Evolutionary conservation across 2,797 vertebrate species (phyloP), one percentile per base, ranked within the genome.

Genomic region (Danio tinwini): DNA sequence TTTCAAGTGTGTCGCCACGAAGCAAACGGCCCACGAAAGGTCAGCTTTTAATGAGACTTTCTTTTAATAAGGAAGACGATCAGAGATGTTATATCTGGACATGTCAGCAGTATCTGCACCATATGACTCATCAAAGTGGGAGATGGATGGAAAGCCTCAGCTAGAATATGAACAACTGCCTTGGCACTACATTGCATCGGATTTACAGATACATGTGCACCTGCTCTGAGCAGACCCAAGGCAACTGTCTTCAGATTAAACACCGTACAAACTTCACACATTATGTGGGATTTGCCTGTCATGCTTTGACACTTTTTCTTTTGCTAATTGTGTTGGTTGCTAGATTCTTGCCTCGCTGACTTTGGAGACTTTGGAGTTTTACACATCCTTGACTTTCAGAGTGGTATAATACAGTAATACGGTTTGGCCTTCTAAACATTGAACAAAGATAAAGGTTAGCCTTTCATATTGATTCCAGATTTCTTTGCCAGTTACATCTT

Each of bases 141-240:
- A 45, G 53, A 45, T 47, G 14, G 16, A 62, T 39, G 55, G 49
- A 68, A 14, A 45, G 29, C n/a, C 39, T 68, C 44, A 2, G 16
- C 3, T 49, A 21, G 64, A 78, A 61, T 61, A 50, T 40, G 12
- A 61, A 69, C 37, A 42, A 40, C 37, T 49, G 17, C 55, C 40
- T n/a, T 70, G 11, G 44, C 29, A 16, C 42, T 40, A 77, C 52
- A 76, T 37, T 58, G 45, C 65, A 42, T 70, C 55, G 10, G 76
- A 29, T 78, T 78, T 61, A 52, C 55, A n/a, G 59, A 70, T 70
- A 16, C 19, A 58, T 77, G 39, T 58, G 53, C 55, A 40, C 55
- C 50, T 21, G 76, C 76, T 59, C 47, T n/a, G 37, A 70, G 65
- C 76, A 78, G 56, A 78, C 65, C 65, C 19, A 5, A 70, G 76